phyloP scores from a whole-genome alignment of 2,797 vertebrate species.

The Kryptolebias ocellatus region DNA sequence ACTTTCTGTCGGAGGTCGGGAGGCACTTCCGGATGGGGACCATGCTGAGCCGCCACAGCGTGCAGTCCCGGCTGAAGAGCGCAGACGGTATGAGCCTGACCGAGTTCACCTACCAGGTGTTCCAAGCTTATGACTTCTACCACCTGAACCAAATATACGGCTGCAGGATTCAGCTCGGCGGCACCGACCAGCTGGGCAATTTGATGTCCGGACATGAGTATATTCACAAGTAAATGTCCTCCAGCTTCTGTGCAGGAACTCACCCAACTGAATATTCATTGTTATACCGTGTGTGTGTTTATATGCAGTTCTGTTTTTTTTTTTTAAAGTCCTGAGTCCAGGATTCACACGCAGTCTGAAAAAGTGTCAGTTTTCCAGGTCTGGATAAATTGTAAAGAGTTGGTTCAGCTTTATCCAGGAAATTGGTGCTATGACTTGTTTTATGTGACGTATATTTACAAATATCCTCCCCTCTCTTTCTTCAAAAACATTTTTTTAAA shows the following conservation, averaged over 20 bases:
- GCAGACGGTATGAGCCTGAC: slow-evolving; percentile 93
- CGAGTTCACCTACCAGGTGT: slow-evolving; percentile 94
- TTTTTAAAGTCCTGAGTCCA: too few species aligned
- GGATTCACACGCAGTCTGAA: too few species aligned
- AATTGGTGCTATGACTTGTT: too few species aligned
- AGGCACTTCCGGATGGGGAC: slow-evolving; percentile 92
- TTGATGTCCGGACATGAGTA: slow-evolving; percentile 93
- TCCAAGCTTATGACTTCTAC: slow-evolving; percentile 95
- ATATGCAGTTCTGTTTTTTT: too few species aligned
- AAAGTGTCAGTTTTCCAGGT: too few species aligned
- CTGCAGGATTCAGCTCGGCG: slow-evolving; percentile 93
- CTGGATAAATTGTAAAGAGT: too few species aligned
- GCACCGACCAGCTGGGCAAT: slow-evolving; percentile 94
- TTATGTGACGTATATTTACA: too few species aligned
- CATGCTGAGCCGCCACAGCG: slow-evolving; percentile 91
- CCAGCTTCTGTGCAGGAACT: not conserved
- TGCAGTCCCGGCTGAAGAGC: slow-evolving; percentile 86
- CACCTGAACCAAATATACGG: slow-evolving; percentile 85
- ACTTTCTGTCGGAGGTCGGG: slow-evolving; percentile 85
- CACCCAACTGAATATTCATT: too few species aligned
- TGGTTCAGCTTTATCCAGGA: too few species aligned
- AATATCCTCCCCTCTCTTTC: too few species aligned
- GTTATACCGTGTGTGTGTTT: too few species aligned
- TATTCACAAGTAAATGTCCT: slow-evolving; percentile 85
- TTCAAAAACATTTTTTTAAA: too few species aligned